These are phyloP conservation scores for Acronicta leporina DNA, from an alignment of 2,888 invertebrate species.

Conservation along the genomic window DNA sequence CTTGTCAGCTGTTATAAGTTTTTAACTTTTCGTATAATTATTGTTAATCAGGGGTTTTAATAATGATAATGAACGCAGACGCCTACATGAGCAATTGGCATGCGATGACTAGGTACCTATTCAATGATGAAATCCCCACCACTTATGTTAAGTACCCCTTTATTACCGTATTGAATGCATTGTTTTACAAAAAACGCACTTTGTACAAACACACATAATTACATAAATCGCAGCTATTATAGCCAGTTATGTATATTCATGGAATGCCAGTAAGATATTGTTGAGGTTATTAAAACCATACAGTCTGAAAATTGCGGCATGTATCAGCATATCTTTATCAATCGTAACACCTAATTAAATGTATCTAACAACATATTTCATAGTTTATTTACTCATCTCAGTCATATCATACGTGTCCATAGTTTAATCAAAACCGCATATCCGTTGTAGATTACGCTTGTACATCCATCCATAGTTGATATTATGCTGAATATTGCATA, in stretches of 20 bases:
- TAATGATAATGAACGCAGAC: neutral
- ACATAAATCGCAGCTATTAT: too few relatives aligned
- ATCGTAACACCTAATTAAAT: neutral
- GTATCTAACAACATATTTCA: slow-evolving; percentile 1
- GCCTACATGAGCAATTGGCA: too few relatives aligned
- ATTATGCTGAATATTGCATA: slow-evolving; percentile 64
- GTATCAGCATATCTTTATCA: neutral
- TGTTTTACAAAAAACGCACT: too few relatives aligned
- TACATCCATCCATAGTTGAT: slow-evolving; percentile 49
- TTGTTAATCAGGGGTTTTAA: neutral
- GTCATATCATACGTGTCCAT: slow-evolving; percentile 17
- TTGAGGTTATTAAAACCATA: too few relatives aligned
- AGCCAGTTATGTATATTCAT: too few relatives aligned
- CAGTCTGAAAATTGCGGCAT: neutral
- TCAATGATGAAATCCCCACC: too few relatives aligned
- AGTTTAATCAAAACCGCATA: slow-evolving; percentile 49
- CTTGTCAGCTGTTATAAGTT: neutral
- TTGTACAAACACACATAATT: too few relatives aligned
- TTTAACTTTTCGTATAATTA: slow-evolving; percentile 6
- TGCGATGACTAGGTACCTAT: too few relatives aligned
- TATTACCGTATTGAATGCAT: too few relatives aligned
- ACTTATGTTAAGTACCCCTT: too few relatives aligned
- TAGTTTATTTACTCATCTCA: slow-evolving; percentile 10
- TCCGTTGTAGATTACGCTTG: slow-evolving; percentile 55
- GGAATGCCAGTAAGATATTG: too few relatives aligned